Percentiles rank a stretch among this genome's conserved stretches.
phyloP scores from a whole-genome alignment of 2,797 vertebrate genomes.

The Malacoraja senta region DNA sequence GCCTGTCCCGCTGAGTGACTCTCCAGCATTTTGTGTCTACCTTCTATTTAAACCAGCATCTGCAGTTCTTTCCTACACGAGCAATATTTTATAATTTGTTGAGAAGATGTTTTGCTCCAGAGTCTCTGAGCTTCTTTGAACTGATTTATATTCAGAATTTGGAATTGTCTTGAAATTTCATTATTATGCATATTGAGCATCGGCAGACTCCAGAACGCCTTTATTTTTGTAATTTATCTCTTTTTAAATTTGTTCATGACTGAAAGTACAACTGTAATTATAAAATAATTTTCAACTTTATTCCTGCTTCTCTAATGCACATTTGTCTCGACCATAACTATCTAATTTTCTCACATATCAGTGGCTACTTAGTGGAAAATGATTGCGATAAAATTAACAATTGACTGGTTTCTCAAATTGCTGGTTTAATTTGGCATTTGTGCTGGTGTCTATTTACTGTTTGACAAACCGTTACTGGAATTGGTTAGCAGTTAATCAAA shows the following conservation, averaged over 20 bases:
- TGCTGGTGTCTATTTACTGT: neutral
- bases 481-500: neutral
- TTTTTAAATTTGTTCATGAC: neutral
- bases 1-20: too few species aligned
- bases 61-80: too few species aligned
- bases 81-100: constrained; percentile 4
- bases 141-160: constrained; percentile 18
- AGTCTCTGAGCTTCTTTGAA: constrained; percentile 3
- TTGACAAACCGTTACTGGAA: neutral
- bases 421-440: neutral
- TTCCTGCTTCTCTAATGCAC: neutral
- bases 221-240: constrained; percentile 29
- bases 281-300: constrained; percentile 26
- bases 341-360: constrained; percentile 8
- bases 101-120: constrained; percentile 1
- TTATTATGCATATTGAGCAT: constrained; percentile 9
- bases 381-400: constrained; percentile 15
- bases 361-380: constrained; percentile 15
- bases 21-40: too few species aligned
- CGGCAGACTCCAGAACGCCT: neutral
- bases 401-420: constrained; percentile 27
- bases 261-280: constrained; percentile 18
- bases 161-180: constrained; percentile 9
- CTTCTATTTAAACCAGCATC: too few species aligned
- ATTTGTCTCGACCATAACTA: neutral